A percentile compares a stretch with the other conserved stretches of the same genome.
Evolutionary conservation across 2,888 invertebrate species (phyloP).

Genomic region (Monopis laevigella): DNA sequence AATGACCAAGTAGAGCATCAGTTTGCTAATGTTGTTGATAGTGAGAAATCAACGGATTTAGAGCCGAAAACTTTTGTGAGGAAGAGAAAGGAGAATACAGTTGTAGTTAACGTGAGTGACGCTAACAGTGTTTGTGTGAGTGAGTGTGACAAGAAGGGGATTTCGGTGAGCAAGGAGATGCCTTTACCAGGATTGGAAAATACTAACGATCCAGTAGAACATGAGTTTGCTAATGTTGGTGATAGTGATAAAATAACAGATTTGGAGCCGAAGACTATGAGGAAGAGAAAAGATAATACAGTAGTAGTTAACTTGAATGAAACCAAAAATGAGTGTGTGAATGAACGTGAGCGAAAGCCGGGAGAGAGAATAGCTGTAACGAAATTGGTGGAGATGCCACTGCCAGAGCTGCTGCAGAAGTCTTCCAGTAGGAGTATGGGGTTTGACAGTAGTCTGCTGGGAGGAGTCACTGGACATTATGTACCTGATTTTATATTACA

Average conservation of each 20-base stretch:
- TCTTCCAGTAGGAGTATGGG: conserved; percentile 28
- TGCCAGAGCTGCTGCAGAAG: conserved; percentile 49
- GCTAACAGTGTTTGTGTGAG: conserved; percentile 11
- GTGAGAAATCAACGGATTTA: conserved; percentile 29
- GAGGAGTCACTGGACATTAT: conserved; percentile 72
- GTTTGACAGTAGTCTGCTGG: conserved; percentile 69
- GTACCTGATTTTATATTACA: conserved; percentile 81
- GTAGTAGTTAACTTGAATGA: conserved; percentile 40
- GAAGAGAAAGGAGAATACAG: conserved; percentile 47
- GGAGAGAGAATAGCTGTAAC: too few relatives aligned
- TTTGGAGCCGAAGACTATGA: conserved; percentile 43
- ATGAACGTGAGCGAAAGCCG: conserved; percentile 21
- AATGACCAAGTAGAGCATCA: conserved; percentile 52
- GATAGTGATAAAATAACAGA: conserved; percentile 31
- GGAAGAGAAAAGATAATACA: conserved; percentile 49
- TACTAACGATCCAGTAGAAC: conserved; percentile 48
- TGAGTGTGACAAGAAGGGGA: neutral
- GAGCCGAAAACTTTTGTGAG: conserved; percentile 53
- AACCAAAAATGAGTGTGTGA: conserved; percentile 19
- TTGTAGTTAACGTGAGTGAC: conserved; percentile 41
- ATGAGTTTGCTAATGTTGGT: conserved; percentile 39
- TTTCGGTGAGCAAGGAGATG: conserved; percentile 2
- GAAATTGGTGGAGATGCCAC: conserved; percentile 67
- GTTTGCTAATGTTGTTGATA: conserved; percentile 41
- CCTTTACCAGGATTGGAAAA: conserved; percentile 62